These are phyloP conservation scores for Montipora efflorescens DNA, from an alignment of 64 coral and sea anemone genomes.

Conservation along the genomic window DNA sequence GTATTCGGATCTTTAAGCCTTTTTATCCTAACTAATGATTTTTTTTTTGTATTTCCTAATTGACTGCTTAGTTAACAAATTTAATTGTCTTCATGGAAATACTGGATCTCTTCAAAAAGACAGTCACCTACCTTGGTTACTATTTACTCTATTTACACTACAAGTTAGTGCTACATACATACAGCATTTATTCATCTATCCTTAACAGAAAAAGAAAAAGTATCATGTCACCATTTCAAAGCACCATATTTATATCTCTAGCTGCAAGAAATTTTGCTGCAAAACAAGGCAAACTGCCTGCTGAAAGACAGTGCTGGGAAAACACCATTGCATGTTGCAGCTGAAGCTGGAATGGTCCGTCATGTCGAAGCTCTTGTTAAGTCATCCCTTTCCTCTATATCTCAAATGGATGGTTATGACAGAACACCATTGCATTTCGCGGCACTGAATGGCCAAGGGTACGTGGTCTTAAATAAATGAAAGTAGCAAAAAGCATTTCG, in stretches of 20 bases:
- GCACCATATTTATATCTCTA: constrained; percentile 1
- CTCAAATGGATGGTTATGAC: constrained; percentile 59
- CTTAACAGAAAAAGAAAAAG: too few species aligned
- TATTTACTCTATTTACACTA: too few species aligned
- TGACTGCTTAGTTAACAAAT: too few species aligned
- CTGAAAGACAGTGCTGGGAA: constrained; percentile 65
- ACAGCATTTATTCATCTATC: too few species aligned
- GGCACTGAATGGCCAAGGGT: constrained; percentile 83
- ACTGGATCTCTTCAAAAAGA: too few species aligned
- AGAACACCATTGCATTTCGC: constrained; percentile 88
- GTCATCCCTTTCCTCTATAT: constrained; percentile 40
- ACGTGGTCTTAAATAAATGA: neutral
- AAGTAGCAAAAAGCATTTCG: neutral
- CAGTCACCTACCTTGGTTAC: too few species aligned
- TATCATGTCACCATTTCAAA: too few species aligned
- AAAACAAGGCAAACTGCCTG: constrained; percentile 60
- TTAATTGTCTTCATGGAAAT: too few species aligned
- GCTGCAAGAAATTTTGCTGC: constrained; percentile 64
- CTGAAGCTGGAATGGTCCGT: constrained; percentile 50
- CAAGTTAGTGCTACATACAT: too few species aligned
- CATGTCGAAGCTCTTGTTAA: constrained; percentile 70
- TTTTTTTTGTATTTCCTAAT: too few species aligned
- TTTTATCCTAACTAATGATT: too few species aligned
- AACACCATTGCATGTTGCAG: constrained; percentile 83
- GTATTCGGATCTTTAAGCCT: too few species aligned